Base-by-base conservation (phyloP, 2,113 vertebrate genomes). In the Oryzias curvinotus region DNA sequence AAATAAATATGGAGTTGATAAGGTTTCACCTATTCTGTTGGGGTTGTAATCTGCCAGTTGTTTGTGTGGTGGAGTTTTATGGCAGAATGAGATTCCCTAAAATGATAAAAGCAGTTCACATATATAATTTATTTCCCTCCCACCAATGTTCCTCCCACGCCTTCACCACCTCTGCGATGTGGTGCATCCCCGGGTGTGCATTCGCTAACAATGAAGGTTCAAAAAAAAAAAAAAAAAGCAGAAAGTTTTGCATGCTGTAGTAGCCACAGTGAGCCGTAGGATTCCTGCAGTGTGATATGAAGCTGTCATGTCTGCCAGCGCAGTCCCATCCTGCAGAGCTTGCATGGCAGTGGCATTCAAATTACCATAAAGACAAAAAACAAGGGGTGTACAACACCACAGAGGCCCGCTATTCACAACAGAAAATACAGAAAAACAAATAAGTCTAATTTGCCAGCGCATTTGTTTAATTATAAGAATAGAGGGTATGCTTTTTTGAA, bases 281-380 rank as follows among this genome's bases (percentile, higher is more conserved):
- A 75, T 81, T 79, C 68, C 73, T 75, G 73, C 76, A 51, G 54
- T 61, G 79, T 80, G 84, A 84, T 68, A 62, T 43, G 73, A 86
- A 73, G 65, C 77, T 1, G 17, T 28, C 63, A 60, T 64, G 66
- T 52, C 42, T 50, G 63, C 80, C 52, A 60, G 28, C 57, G 64
- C 69, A 50, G 63, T 48, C 42, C 55, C 54, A 50, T 74, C 47
- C 59, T 73, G 73, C 62, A 57, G 57, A 5, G 2, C 50, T 62
- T 18, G 21, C 52, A 66, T 17, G 55, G 41, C 52, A 42, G 15
- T 50, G 28, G 41, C 16, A 55, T 73, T 86, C 44, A 67, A 42
- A 81, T 61, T 7, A 73, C 50, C 57, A 55, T 79, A 62, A 71
- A 77, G 62, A 77, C 46, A 72, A 60, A 83, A 63, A 59, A n/a